Evolutionary conservation across 2,888 invertebrate genomes (phyloP).

Genomic region (Drosophila niveifrons): DNA sequence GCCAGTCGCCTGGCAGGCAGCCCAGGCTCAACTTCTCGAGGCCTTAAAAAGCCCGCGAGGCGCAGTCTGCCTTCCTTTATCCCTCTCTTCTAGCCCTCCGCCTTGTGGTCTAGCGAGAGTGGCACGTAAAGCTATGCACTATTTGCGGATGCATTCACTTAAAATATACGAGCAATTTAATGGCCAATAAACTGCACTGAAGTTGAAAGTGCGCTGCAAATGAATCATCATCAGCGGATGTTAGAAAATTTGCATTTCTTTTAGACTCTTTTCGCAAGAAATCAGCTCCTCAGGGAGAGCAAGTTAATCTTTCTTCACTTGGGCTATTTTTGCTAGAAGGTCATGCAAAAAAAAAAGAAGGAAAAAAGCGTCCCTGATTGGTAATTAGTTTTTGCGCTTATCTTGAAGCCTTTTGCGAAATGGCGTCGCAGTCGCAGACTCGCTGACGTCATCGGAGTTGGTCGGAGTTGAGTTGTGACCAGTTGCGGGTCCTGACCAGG

Average conservation of each 20-base stretch:
- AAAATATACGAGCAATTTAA: constrained; percentile 1
- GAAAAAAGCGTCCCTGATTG: constrained; percentile 3
- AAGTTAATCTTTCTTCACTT: not conserved
- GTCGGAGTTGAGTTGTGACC: constrained; percentile 3
- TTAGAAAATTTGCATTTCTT: too few species aligned
- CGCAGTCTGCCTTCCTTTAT: constrained; percentile 5
- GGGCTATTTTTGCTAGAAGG: constrained; percentile 1
- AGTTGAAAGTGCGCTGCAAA: constrained; percentile 11
- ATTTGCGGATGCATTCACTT: constrained; percentile 1
- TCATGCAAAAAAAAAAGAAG: constrained; percentile 12
- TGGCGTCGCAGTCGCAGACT: constrained; percentile 26
- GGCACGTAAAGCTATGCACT: constrained; percentile 35
- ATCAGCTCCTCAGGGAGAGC: too few species aligned
- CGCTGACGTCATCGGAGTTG: constrained; percentile 27
- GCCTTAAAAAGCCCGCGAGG: constrained; percentile 6
- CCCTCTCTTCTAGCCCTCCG: not conserved
- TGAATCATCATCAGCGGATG: not conserved
- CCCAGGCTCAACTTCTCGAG: constrained; percentile 10
- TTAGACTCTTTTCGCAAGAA: too few species aligned
- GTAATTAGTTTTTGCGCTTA: constrained; percentile 57
- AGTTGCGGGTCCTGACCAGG: constrained; percentile 11
- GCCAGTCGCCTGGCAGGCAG: constrained; percentile 35
- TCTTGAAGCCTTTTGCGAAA: constrained; percentile 41
- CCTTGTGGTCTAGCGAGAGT: constrained; percentile 19
- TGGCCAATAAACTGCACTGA: constrained; percentile 10